phyloP scores from a whole-genome alignment of 2,888 invertebrate genomes.

The Pandemis cinnamomeana region DNA sequence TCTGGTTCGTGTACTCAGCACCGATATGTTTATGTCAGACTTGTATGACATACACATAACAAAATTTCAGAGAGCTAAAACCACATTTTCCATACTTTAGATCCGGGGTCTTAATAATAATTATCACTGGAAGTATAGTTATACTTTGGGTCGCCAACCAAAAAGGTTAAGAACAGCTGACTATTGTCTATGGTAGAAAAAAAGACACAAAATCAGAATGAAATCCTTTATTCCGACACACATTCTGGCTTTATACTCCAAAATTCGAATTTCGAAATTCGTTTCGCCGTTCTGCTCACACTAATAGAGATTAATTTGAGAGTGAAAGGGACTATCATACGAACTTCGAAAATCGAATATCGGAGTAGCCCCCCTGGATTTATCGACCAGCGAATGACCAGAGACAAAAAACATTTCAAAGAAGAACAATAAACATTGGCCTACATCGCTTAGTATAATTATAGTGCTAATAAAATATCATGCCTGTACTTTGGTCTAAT shows the following conservation, averaged over 20 bases:
- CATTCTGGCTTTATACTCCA: constrained; percentile 55
- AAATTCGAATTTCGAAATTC: too few relatives aligned
- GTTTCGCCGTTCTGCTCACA: too few relatives aligned
- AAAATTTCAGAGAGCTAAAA: too few relatives aligned
- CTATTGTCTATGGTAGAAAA: too few relatives aligned
- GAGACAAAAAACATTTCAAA: constrained; percentile 48
- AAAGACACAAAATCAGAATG: constrained; percentile 56
- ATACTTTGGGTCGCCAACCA: too few relatives aligned
- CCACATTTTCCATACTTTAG: too few relatives aligned
- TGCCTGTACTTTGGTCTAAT: constrained; percentile 22
- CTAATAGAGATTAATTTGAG: too few relatives aligned
- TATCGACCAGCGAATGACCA: constrained; percentile 77
- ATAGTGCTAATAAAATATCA: constrained; percentile 14
- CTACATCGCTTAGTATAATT: constrained; percentile 29
- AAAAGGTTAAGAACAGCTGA: too few relatives aligned
- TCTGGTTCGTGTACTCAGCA: background rate
- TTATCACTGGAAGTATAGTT: too few relatives aligned
- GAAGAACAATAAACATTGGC: constrained; percentile 40
- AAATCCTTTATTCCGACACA: constrained; percentile 59
- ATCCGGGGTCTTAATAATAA: too few relatives aligned
- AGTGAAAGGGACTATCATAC: too few relatives aligned
- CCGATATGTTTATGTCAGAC: background rate
- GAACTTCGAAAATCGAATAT: too few relatives aligned
- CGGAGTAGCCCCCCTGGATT: constrained; percentile 43
- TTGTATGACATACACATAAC: background rate